Evolutionary conservation across 2,888 invertebrate species (phyloP).

Genomic region (Hydrotaea cyrtoneurina): DNA sequence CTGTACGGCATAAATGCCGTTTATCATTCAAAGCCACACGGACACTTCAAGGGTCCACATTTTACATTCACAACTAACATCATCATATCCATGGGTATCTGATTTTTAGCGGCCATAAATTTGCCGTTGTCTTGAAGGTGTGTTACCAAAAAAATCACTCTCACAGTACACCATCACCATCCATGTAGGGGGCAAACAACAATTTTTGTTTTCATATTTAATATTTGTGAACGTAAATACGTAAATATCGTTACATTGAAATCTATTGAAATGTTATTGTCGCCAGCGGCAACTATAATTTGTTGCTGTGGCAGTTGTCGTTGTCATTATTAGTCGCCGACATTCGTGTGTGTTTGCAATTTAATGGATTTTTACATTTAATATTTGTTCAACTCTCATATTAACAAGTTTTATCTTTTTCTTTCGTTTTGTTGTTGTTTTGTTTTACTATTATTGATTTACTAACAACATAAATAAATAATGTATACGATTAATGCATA

Average conservation of each 20-base stretch:
- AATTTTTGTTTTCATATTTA: not conserved
- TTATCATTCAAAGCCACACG: too few relatives aligned
- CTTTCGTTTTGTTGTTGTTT: not conserved
- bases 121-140: too few relatives aligned
- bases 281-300: conserved; percentile 23
- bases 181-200: too few relatives aligned
- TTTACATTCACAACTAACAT: too few relatives aligned
- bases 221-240: not conserved
- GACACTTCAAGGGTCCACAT: too few relatives aligned
- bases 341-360: conserved; percentile 18
- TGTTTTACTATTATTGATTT: too few relatives aligned
- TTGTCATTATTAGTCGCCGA: conserved; percentile 7
- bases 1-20: too few relatives aligned
- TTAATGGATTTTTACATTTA: conserved; percentile 33
- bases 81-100: too few relatives aligned
- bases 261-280: conserved; percentile 4
- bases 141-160: too few relatives aligned
- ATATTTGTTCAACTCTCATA: conserved; percentile 38
- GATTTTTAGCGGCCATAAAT: too few relatives aligned
- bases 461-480: conserved; percentile 9
- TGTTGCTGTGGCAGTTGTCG: conserved; percentile 1
- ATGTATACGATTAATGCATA: not conserved
- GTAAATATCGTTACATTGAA: conserved; percentile 8
- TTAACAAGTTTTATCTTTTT: conserved; percentile 48
- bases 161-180: too few relatives aligned